phyloP scores from a whole-genome alignment of 2,888 invertebrate species.

The Cistogaster globosa region DNA sequence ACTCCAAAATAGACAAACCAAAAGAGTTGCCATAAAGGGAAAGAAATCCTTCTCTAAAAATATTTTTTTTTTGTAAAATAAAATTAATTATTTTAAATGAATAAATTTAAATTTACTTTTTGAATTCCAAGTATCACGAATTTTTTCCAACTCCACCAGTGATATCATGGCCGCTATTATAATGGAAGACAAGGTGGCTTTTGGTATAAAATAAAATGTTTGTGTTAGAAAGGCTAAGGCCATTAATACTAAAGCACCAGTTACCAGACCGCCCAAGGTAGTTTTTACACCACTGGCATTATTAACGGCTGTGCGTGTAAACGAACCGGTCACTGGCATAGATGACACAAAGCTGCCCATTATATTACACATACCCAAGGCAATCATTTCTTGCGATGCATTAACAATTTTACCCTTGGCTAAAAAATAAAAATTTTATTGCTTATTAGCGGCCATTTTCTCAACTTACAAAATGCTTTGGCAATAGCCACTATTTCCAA shows the following conservation, averaged over 20 bases:
- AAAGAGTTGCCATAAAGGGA: slow-evolving; percentile 91
- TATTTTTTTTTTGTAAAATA: background rate
- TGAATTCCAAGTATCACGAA: slow-evolving; percentile 89
- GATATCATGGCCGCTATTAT: slow-evolving; percentile 95
- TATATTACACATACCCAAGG: slow-evolving; percentile 92
- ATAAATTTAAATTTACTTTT: slow-evolving; percentile 90
- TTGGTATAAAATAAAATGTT: slow-evolving; percentile 94
- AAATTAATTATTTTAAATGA: background rate
- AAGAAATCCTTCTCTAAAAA: slow-evolving; percentile 91
- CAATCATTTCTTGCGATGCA: slow-evolving; percentile 95
- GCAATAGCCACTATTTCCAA: slow-evolving; percentile 90
- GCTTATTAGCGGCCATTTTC: background rate
- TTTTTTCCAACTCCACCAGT: slow-evolving; percentile 89
- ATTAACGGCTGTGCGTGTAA: slow-evolving; percentile 95
- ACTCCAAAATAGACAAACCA: slow-evolving; percentile 91
- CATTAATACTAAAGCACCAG: slow-evolving; percentile 89
- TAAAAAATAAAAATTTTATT: slow-evolving; percentile 78
- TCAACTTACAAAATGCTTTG: slow-evolving; percentile 88
- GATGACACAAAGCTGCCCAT: slow-evolving; percentile 91
- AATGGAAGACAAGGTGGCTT: slow-evolving; percentile 92
- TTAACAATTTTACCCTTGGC: slow-evolving; percentile 91
- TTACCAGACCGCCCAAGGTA: slow-evolving; percentile 91
- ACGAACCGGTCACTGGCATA: slow-evolving; percentile 95
- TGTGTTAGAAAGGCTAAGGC: slow-evolving; percentile 91
- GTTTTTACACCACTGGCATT: slow-evolving; percentile 95